Evolutionary conservation across 2,888 invertebrate genomes (phyloP), one percentile per base, ranked within the genome.

Genomic region (Oscheius sp.): DNA sequence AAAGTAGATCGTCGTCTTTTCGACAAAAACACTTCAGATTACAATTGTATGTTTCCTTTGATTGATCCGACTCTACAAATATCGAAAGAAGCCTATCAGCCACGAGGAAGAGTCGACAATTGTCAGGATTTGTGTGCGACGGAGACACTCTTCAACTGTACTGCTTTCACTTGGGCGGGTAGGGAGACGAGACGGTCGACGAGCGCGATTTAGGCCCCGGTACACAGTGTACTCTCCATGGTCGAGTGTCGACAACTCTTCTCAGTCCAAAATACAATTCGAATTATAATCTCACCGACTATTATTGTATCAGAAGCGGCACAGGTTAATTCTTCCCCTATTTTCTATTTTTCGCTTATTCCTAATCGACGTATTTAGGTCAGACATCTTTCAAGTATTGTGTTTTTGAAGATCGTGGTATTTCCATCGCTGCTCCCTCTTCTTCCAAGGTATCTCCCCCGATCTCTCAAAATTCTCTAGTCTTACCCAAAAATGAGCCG

Each of bases 141-240:
- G 7, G 66, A 66, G 16, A 52, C 49, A n/a, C 66, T 66, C 16
- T 66, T 66, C 66, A 52, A 21, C 27, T 66, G 66, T n/a, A 52
- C 18, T 5, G n/a, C 52, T n/a, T 66, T 18, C 29, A 66, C 66
- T 5, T 66, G 46, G 27, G 66, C 25, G 23, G 66, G 61, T 61
- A 41, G 13, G 41, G 16, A n/a, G n/a, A n/a, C n/a, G 21, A 59
- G 41, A 59, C 2, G 16, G 16, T 12, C 2, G n/a, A 18, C 7
- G 21, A 29, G n/a, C n/a, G n/a, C 29, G 41, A 16, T 21, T 18
- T 21, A 61, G 61, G 66, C 16, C 52, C 52, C 5, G 52, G 66
- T 13, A 49, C 29, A 23, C 52, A 66, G 25, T 66, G 66, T n/a
- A 66, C 49, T 18, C 52, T 66, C 7, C 66, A 66, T n/a, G 66